These are phyloP conservation scores for Anableps anableps DNA, from an alignment of 2,797 vertebrate genomes.

Conservation along the genomic window DNA sequence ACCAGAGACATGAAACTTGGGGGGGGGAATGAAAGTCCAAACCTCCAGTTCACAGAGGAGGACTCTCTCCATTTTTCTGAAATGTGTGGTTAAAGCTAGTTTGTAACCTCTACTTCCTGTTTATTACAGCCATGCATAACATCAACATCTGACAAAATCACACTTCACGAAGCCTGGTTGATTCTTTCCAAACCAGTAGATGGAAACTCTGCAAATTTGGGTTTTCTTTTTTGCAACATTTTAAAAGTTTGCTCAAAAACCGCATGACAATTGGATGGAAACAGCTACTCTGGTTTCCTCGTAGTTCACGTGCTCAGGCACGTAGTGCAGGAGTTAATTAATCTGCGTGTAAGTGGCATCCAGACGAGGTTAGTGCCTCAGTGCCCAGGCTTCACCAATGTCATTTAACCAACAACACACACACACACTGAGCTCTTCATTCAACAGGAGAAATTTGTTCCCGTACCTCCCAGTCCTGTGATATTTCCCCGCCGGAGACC, in stretches of 20 bases:
- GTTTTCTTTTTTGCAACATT: neutral
- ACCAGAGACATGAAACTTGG: too few species aligned
- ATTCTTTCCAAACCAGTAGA: neutral
- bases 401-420: slow-evolving; percentile 14
- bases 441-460: slow-evolving; percentile 38
- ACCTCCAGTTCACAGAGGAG: too few species aligned
- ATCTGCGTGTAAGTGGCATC: slow-evolving; percentile 36
- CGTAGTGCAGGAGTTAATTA: slow-evolving; percentile 44
- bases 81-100: too few species aligned
- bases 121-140: neutral
- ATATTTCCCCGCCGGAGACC: slow-evolving; percentile 52
- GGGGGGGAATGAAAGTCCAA: too few species aligned
- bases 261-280: neutral
- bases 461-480: slow-evolving; percentile 12
- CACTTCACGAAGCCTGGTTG: neutral
- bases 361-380: slow-evolving; percentile 34
- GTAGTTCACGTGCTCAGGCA: neutral
- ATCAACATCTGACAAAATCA: neutral
- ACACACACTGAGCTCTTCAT: slow-evolving; percentile 16
- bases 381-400: slow-evolving; percentile 14
- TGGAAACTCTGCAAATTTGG: too few species aligned
- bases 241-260: neutral
- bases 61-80: too few species aligned
- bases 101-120: neutral
- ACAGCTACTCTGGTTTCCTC: neutral